Evolutionary conservation across 2,888 invertebrate species (phyloP).

Genomic region (Abrostola triplasia): DNA sequence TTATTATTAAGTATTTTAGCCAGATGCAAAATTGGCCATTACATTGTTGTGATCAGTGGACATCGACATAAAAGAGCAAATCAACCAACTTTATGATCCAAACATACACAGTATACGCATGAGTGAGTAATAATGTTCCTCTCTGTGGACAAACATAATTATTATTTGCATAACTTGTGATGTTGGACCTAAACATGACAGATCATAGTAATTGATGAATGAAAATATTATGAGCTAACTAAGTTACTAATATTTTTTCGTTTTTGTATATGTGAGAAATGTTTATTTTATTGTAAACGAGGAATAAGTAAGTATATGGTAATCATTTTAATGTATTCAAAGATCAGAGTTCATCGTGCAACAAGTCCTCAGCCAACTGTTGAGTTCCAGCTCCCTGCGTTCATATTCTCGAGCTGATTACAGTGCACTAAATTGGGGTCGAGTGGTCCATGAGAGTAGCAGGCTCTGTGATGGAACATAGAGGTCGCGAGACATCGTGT

Average conservation of each 20-base stretch:
- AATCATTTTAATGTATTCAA: constrained; percentile 71
- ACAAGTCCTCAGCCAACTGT: constrained; percentile 85
- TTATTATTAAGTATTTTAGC: constrained; percentile 20
- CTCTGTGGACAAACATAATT: constrained; percentile 9
- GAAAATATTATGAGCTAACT: constrained; percentile 8
- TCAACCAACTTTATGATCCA: constrained; percentile 31
- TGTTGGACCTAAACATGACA: constrained; percentile 7
- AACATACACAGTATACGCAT: constrained; percentile 12
- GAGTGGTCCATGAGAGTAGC: not conserved
- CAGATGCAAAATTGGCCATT: constrained; percentile 25
- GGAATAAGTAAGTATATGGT: constrained; percentile 36
- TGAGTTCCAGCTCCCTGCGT: constrained; percentile 71
- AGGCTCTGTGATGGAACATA: not conserved
- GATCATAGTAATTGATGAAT: constrained; percentile 8
- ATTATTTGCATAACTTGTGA: constrained; percentile 28
- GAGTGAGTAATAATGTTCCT: constrained; percentile 20
- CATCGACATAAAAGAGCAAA: constrained; percentile 36
- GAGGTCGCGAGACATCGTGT: not conserved
- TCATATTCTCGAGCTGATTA: constrained; percentile 47
- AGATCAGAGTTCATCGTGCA: constrained; percentile 75
- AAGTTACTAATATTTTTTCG: constrained; percentile 13
- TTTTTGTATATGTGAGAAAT: constrained; percentile 9
- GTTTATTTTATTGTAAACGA: constrained; percentile 22
- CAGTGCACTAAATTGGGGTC: constrained; percentile 29
- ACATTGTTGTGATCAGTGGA: constrained; percentile 29